Evolutionary conservation across 2,797 vertebrate genomes (phyloP).

Genomic region (Ctenosaura bakeri): DNA sequence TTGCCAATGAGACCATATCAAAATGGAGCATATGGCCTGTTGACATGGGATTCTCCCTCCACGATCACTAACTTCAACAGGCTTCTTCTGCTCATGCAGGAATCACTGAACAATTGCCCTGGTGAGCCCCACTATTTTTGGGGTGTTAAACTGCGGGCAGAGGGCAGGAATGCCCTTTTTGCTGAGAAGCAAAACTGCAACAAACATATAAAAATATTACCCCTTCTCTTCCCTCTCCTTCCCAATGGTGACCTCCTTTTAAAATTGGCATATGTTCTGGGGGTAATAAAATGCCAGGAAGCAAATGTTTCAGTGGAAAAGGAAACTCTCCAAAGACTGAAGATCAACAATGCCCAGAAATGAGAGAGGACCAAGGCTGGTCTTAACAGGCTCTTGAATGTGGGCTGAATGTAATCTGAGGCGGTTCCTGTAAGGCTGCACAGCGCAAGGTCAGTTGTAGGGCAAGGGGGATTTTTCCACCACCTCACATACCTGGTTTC

Average conservation of each 20-base stretch:
- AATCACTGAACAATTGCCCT: not conserved
- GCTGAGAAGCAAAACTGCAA: not conserved
- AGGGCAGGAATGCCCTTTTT: not conserved
- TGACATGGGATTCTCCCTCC: not conserved
- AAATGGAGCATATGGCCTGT: too few relatives aligned
- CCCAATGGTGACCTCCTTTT: not conserved
- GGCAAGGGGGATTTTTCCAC: slow-evolving; percentile 70
- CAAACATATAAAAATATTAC: not conserved
- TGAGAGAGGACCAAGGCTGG: slow-evolving; percentile 17
- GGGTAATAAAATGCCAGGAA: slow-evolving; percentile 33
- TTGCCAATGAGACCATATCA: too few relatives aligned
- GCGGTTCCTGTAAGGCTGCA: slow-evolving; percentile 60
- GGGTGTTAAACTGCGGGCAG: not conserved
- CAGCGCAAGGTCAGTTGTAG: slow-evolving; percentile 63
- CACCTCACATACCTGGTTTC: not conserved
- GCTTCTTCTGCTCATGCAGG: not conserved
- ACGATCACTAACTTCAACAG: not conserved
- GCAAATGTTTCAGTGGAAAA: slow-evolving; percentile 28
- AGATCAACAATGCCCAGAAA: slow-evolving; percentile 20
- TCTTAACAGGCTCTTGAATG: slow-evolving; percentile 20
- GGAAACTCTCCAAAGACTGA: slow-evolving; percentile 14
- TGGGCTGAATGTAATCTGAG: slow-evolving; percentile 32
- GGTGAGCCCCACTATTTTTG: not conserved
- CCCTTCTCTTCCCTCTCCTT: not conserved
- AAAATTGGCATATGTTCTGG: not conserved